Percentiles rank a stretch among this genome's conserved stretches.
Evolutionary conservation across 1,140 invertebrate genomes (phyloP).

Genomic region (Platyura marginata): DNA sequence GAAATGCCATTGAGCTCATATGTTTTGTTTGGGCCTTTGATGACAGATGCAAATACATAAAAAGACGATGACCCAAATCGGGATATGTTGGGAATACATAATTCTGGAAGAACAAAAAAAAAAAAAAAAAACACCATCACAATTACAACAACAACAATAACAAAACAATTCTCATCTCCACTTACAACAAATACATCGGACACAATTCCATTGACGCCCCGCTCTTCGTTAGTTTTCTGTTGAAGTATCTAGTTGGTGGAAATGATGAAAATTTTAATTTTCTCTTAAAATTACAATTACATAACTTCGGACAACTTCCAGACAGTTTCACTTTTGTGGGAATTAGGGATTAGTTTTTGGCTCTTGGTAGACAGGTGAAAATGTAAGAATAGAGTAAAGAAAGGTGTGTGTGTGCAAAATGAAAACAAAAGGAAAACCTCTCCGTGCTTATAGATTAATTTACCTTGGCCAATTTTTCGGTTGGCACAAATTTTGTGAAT

Average conservation of each 20-base stretch:
- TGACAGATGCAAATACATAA: constrained; percentile 35
- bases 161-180: not conserved
- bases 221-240: constrained; percentile 3
- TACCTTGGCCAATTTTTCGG: constrained; percentile 51
- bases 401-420: not conserved
- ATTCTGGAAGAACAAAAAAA: constrained; percentile 27
- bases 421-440: constrained; percentile 1
- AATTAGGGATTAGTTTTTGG: not conserved
- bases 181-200: constrained; percentile 8
- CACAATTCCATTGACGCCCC: constrained; percentile 6
- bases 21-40: constrained; percentile 39
- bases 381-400: no score
- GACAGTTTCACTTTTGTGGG: not conserved
- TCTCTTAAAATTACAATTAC: not conserved
- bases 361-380: not conserved
- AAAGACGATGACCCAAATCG: constrained; percentile 47
- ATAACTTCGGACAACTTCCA: not conserved
- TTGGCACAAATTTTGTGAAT: constrained; percentile 39
- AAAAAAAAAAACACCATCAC: constrained; percentile 11
- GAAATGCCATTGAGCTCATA: constrained; percentile 37
- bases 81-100: constrained; percentile 62
- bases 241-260: constrained; percentile 1
- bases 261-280: constrained; percentile 2
- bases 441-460: constrained; percentile 9
- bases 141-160: constrained; percentile 2